Percentiles rank a stretch among this genome's conserved stretches.
phyloP scores from a whole-genome alignment of 2,888 invertebrate genomes.

The Linyphia triangularis region DNA sequence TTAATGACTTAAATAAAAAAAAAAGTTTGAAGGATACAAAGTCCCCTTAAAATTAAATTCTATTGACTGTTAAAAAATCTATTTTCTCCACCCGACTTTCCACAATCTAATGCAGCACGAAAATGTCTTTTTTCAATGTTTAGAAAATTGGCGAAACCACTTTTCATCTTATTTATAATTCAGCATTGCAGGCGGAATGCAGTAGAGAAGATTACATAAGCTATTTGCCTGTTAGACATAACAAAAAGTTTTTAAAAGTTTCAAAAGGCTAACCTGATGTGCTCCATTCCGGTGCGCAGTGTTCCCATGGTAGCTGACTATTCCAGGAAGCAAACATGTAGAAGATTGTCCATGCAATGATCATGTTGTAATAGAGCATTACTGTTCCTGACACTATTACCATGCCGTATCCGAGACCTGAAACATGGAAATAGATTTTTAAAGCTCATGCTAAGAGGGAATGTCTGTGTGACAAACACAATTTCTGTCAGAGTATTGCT shows the following conservation, averaged over 20 bases:
- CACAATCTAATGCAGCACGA: too few species aligned
- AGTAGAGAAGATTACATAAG: not conserved
- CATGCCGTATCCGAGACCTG: constrained; percentile 87
- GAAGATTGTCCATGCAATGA: constrained; percentile 89
- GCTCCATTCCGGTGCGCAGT: constrained; percentile 86
- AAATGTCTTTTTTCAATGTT: too few species aligned
- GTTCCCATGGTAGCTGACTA: constrained; percentile 85
- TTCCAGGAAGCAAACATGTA: constrained; percentile 84
- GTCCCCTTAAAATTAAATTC: too few species aligned
- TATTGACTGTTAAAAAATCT: too few species aligned
- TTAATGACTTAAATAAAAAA: too few species aligned
- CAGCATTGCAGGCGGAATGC: not conserved
- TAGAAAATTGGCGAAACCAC: too few species aligned
- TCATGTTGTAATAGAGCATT: constrained; percentile 88
- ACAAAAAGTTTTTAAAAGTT: not conserved
- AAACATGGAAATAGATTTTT: not conserved
- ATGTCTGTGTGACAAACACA: too few species aligned
- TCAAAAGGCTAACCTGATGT: constrained; percentile 79
- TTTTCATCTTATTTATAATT: constrained; percentile 12
- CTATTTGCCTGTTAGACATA: not conserved
- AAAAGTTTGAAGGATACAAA: too few species aligned
- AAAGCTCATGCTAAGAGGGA: too few species aligned
- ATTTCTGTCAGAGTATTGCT: too few species aligned
- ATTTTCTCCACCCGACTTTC: too few species aligned
- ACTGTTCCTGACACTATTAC: constrained; percentile 87